Base-by-base conservation (phyloP, 2,797 vertebrate species). In the Macropus fuliginosus region DNA sequence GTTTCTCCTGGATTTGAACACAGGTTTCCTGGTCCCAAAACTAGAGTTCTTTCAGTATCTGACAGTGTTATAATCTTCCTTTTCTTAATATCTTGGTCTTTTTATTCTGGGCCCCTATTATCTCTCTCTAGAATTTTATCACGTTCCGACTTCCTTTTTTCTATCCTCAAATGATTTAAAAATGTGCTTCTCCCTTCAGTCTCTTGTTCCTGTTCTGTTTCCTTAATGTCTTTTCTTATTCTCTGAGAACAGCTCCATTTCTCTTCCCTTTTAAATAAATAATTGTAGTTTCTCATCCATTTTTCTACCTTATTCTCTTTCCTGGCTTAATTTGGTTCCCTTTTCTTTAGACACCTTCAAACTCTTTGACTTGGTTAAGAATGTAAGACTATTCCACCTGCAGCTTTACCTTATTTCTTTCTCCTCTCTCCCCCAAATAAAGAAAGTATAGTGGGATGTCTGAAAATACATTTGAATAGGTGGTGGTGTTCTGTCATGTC, bases 221-320 rank as follows among this genome's bases (percentile, higher is more conserved):
- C 46, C 54, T 50, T 10, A 24, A 12, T 12, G 24, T 55, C 55
- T 92, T 95, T 11, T n/a, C 40, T 93, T 29, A 56, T 18, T 81
- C 74, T 91, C 90, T 81, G 18, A 24, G 13, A 10, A 94, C 28
- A n/a, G 87, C 34, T 92, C 18, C 21, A 27, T 89, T 66, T 91
- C 74, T 93, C 40, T 90, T 59, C 59, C 91, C 91, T 95, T 93
- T 95, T 56, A 93, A 93, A 94, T 95, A n/a, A 40, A 55, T 54
- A 50, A 27, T 87, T 50, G 40, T 21, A 50, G 21, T 11, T 81
- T 81, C 3, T 46, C 46, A 21, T 46, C 40, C 74, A 81, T 81
- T 66, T 9, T 56, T 96, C 91, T 57, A 2, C 54, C 92, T 92
- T 94, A 0, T 0, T 13, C n/a, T 62, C 21, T 59, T 94, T 89